Evolutionary conservation across 2,888 invertebrate genomes (phyloP), one percentile per base, ranked within the genome.

Genomic region (Neocrepidodera transversa): DNA sequence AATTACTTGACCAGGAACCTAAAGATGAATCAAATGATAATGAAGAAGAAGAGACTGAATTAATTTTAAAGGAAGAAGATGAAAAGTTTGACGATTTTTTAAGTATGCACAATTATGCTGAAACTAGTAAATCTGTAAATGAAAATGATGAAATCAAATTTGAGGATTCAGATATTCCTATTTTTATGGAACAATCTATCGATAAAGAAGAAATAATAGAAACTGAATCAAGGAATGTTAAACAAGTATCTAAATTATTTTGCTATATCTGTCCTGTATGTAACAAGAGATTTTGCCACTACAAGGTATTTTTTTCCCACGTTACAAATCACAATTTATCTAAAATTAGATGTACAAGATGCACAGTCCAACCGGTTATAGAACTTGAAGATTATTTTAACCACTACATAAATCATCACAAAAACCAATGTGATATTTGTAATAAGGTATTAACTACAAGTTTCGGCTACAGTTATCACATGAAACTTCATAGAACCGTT

Each of bases 361-460:
- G 51, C 10, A 8, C 26, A 0, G 11, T n/a, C 0, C 26, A 28
- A 17, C 51, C 51, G 0, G 50, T 54, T 16, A 20, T 51, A n/a
- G 53, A 53, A 18, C 0, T 56, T 13, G 20, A 20, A 5, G 10
- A 14, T n/a, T 58, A 52, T 18, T 23, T 58, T 18, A 20, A 47
- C 13, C 65, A 65, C 36, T 60, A 60, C 16, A 38, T 45, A 38
- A 40, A 47, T n/a, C 16, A 40, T 14, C 61, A 64, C 18, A 28
- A 43, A 17, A 61, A 59, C 32, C 58, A 54, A 5, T 69, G 69
- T 36, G 51, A 63, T 20, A 52, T 65, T 20, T 69, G 69, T 20
- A 32, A 50, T 6, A 64, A 61, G 40, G 45, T 51, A 6, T 63
- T 68, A 17, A 18, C 48, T 1, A 59, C 58, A 6, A 47, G 49